Evolutionary conservation across 1,140 invertebrate species (phyloP).

Genomic region (Drosophila auraria): DNA sequence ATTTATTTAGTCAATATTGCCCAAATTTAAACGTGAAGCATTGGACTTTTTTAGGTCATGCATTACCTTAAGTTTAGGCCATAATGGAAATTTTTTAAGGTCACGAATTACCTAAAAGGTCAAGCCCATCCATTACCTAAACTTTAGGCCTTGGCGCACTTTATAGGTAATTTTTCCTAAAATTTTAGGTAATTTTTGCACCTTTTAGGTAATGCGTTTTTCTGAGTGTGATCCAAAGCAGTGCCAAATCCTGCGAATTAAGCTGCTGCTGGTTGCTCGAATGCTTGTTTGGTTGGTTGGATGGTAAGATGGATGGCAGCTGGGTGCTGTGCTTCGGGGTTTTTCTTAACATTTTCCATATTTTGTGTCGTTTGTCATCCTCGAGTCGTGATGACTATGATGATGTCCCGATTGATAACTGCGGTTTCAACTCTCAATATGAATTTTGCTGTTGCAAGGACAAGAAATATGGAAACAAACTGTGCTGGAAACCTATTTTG

Average conservation of each 20-base stretch:
- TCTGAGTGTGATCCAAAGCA: constrained; percentile 28
- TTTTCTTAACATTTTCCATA: constrained; percentile 58
- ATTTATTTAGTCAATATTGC: too few relatives aligned
- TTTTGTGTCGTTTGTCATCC: constrained; percentile 45
- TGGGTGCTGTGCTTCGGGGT: constrained; percentile 39
- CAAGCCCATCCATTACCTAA: too few relatives aligned
- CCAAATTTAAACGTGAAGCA: too few relatives aligned
- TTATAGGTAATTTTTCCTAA: too few relatives aligned
- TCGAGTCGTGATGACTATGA: constrained; percentile 27
- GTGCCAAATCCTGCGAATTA: constrained; percentile 42
- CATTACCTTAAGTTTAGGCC: too few relatives aligned
- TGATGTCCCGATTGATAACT: constrained; percentile 33
- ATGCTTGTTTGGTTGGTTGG: constrained; percentile 11
- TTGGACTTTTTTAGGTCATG: too few relatives aligned
- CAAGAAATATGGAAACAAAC: too few relatives aligned
- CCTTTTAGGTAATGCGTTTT: too few relatives aligned
- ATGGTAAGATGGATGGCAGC: constrained; percentile 33
- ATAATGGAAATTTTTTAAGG: too few relatives aligned
- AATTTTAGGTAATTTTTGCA: too few relatives aligned
- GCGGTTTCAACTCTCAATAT: constrained; percentile 23
- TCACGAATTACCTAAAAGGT: too few relatives aligned
- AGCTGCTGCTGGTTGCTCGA: constrained; percentile 27
- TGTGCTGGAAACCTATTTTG: neutral
- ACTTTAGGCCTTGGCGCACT: too few relatives aligned
- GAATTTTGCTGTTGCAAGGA: constrained; percentile 26